Base-by-base conservation (phyloP, 2,797 vertebrate genomes). In the Gymnoscopelus microlampas region DNA sequence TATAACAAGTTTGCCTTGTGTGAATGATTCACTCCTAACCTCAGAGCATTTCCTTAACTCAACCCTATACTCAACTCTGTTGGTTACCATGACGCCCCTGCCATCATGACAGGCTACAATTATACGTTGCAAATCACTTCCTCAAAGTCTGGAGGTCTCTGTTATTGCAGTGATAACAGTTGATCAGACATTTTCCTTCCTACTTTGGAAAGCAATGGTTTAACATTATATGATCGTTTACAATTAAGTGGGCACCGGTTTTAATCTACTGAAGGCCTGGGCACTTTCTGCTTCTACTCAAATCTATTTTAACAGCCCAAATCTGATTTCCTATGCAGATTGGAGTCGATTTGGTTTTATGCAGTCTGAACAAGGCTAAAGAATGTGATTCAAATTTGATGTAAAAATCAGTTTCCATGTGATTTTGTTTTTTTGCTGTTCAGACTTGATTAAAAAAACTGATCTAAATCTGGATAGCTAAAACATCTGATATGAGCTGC, bases 11-110 rank as follows among this genome's bases (percentile, higher is more conserved):
- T 64, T 6, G 50, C 60, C 44, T 73, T 68, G 29, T 23, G 50
- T 60, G 63, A 76, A 66, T 66, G 39, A 44, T 44, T 44, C 39
- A 44, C 39, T 44, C 9, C 68, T 26, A 60, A 24, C 29, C 75
- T 71, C 63, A 53, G 13, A 66, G 48, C 32, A 3, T 54, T 60
- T 60, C 15, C 39, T 7, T 44, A 74, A 60, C 57, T 19, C 60
- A 61, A 64, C 55, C 59, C n/a, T 58, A 48, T 73, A 54, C 51
- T 79, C 5, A 66, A 66, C 56, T 62, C 19, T 61, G 64, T 72
- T 69, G 59, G 82, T 86, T 85, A 68, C 81, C 78, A 84, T 86
- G 81, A 75, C 48, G 1, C 12, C 63, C 55, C 63, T 48, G 63
- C 75, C 71, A 76, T 70, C 70, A 65, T 61, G 75, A 73, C 70